These are phyloP conservation scores for Proctacanthus coquilletti DNA, from an alignment of 1,140 invertebrate species.

Conservation along the genomic window DNA sequence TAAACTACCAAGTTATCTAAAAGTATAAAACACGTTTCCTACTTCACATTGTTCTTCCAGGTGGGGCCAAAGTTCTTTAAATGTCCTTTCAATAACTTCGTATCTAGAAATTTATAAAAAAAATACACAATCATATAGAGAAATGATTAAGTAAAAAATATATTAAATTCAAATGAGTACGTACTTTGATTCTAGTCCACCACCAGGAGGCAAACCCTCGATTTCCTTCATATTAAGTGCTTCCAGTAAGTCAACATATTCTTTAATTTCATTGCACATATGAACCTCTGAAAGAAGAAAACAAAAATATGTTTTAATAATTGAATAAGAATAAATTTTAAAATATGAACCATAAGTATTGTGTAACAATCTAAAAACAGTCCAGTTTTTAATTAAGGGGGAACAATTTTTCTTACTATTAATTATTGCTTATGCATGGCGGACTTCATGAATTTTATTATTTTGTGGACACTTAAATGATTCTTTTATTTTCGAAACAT, in stretches of 20 bases:
- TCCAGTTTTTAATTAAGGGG: too few relatives aligned
- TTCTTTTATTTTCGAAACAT: too few relatives aligned
- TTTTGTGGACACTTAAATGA: too few relatives aligned
- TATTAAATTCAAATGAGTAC: constrained; percentile 6
- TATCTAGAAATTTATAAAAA: constrained; percentile 16
- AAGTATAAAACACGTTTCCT: constrained; percentile 14
- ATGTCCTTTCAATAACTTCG: constrained; percentile 26
- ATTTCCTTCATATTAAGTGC: constrained; percentile 21
- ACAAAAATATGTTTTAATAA: constrained; percentile 6
- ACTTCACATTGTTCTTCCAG: constrained; percentile 23
- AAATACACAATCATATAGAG: too few relatives aligned
- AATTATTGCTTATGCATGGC: too few relatives aligned
- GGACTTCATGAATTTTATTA: too few relatives aligned
- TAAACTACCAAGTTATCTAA: neutral
- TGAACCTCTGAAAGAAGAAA: constrained; percentile 22
- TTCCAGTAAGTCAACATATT: constrained; percentile 22
- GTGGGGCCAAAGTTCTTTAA: constrained; percentile 23
- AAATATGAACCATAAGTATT: too few relatives aligned
- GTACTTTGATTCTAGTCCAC: constrained; percentile 27
- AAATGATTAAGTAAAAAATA: constrained; percentile 3
- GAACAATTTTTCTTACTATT: too few relatives aligned
- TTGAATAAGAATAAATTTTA: constrained; percentile 7
- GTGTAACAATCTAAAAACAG: too few relatives aligned
- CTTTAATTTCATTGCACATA: constrained; percentile 15
- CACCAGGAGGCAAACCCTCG: constrained; percentile 27